Conservation (phyloP, 2,113 vertebrate species). For the Alosa alosa region DNA sequence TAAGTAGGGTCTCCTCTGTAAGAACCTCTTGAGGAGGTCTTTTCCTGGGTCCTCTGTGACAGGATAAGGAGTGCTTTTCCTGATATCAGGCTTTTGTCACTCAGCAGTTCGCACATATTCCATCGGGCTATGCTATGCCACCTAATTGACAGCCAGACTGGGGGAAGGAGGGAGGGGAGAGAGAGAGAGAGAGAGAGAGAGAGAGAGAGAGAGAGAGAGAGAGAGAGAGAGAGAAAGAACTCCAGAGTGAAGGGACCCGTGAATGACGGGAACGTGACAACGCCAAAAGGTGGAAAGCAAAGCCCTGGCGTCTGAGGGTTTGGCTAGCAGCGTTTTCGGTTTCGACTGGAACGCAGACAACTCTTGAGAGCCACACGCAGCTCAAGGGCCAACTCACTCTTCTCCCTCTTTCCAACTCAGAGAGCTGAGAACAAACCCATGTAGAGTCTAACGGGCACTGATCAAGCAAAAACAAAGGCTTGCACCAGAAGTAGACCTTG, state of each 20-base stretch:
- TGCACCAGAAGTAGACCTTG: not conserved
- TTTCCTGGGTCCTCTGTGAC: conserved; percentile 18
- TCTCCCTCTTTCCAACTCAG: not conserved
- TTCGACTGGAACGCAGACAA: not conserved
- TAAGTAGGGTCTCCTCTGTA: conserved; percentile 44
- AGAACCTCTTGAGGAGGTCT: conserved; percentile 22
- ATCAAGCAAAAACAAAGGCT: not conserved
- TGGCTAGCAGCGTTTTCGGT: not conserved
- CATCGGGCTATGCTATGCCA: conserved; percentile 45
- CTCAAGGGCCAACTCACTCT: not conserved
- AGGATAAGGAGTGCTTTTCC: conserved; percentile 42
- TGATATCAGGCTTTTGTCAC: conserved; percentile 39
- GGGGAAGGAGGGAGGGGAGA: not conserved
- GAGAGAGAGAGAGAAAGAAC: not conserved
- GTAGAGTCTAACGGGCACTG: not conserved
- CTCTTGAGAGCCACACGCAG: not conserved
- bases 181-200: too few relatives aligned
- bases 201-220: too few relatives aligned
- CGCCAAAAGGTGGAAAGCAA: not conserved
- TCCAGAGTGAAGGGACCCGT: not conserved
- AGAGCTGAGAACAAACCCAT: not conserved
- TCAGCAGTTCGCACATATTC: conserved; percentile 54
- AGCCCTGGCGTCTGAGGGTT: not conserved
- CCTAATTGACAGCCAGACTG: conserved; percentile 46
- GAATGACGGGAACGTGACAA: not conserved